phyloP scores from a whole-genome alignment of 2,797 vertebrate species.

The Mus minutoides region DNA sequence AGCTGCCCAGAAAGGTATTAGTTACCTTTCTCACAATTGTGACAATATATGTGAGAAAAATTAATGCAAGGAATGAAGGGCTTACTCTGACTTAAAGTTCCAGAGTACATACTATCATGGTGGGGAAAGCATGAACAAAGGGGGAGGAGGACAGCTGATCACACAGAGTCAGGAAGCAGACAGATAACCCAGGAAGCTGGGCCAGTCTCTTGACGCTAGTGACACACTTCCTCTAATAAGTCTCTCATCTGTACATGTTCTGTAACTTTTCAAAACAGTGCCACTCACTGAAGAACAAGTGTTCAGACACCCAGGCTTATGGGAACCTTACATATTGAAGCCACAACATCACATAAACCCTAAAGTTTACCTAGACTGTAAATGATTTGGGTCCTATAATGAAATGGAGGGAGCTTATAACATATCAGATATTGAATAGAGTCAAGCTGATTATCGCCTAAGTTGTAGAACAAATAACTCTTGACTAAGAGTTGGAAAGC shows the following conservation, averaged over 20 bases:
- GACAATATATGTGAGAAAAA: not conserved
- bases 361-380: not conserved
- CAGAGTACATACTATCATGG: not conserved
- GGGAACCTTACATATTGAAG: too few relatives aligned
- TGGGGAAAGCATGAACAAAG: not conserved
- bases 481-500: not conserved
- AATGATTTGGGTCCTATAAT: not conserved
- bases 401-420: not conserved
- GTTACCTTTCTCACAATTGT: not conserved
- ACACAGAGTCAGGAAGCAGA: not conserved
- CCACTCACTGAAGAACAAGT: too few relatives aligned
- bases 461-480: not conserved
- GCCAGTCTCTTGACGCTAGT: not conserved
- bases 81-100: not conserved
- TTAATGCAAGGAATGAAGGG: not conserved
- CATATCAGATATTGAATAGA: not conserved
- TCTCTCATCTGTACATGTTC: not conserved
- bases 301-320: not conserved
- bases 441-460: not conserved
- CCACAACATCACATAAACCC: not conserved
- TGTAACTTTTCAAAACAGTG: not conserved
- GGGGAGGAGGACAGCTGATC: not conserved
- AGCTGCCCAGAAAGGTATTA: not conserved
- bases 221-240: not conserved
- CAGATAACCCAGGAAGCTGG: not conserved